These are phyloP conservation scores for Sphenodon punctatus DNA, from an alignment of 2,797 vertebrate species.

Conservation along the genomic window DNA sequence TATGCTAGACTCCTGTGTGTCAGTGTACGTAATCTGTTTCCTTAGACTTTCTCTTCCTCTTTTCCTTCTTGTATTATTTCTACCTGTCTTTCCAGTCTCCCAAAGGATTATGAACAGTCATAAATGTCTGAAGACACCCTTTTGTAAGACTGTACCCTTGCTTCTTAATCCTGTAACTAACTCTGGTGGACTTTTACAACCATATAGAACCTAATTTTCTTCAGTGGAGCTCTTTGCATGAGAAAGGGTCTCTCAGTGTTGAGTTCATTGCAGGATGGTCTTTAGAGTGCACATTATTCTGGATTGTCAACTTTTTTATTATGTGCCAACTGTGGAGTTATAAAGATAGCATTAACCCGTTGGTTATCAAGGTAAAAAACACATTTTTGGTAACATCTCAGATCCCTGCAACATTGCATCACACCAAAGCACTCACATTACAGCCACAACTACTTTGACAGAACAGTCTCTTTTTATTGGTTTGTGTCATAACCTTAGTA, in stretches of 20 bases:
- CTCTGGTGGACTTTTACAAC: neutral
- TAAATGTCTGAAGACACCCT: neutral
- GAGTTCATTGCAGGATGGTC: neutral
- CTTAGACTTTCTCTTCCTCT: too few relatives aligned
- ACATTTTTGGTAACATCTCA: neutral
- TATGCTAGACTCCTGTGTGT: too few relatives aligned
- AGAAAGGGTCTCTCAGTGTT: neutral
- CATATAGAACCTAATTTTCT: neutral
- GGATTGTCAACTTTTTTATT: rapidly evolving
- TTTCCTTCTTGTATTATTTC: neutral
- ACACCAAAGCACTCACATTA: neutral
- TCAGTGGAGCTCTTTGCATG: neutral
- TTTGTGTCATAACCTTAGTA: neutral
- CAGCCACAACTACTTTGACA: neutral
- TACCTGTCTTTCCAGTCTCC: neutral
- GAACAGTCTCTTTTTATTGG: neutral
- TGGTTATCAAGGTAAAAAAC: neutral
- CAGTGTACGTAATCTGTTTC: too few relatives aligned
- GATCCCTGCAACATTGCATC: neutral
- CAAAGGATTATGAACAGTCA: neutral
- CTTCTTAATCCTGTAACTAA: neutral
- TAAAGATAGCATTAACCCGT: neutral
- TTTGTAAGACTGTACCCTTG: neutral
- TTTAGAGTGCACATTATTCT: neutral
- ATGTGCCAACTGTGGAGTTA: neutral